These are phyloP conservation scores for Sitophilus oryzae DNA, from an alignment of 1,140 invertebrate species.

Conservation along the genomic window DNA sequence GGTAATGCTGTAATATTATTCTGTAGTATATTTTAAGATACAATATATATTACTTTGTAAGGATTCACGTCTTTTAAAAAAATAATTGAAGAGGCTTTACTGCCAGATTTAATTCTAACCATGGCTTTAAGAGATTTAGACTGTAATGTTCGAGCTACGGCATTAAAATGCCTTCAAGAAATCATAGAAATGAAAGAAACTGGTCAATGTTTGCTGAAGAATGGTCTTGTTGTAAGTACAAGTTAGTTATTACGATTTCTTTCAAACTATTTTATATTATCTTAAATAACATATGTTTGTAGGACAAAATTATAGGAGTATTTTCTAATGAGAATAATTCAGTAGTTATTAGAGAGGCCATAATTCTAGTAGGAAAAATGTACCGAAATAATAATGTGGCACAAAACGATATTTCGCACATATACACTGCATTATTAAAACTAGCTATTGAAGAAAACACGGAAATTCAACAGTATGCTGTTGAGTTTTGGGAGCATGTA, in stretches of 20 bases:
- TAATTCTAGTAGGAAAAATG: conserved; percentile 10
- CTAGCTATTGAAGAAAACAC: conserved; percentile 9
- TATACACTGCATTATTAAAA: conserved; percentile 15
- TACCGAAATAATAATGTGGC: conserved; percentile 7
- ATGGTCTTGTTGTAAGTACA: conserved; percentile 4
- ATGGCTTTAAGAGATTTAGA: conserved; percentile 17
- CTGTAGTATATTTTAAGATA: background rate
- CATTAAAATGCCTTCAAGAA: conserved; percentile 19
- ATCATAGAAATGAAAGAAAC: conserved; percentile 18
- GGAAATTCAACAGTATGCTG: conserved; percentile 10
- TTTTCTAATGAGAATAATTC: conserved; percentile 12
- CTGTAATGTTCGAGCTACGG: conserved; percentile 9
- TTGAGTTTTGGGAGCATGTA: conserved; percentile 20
- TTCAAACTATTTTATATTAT: too few species aligned
- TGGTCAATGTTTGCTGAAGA: conserved; percentile 4
- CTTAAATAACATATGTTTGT: conserved; percentile 8
- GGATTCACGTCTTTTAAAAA: conserved; percentile 19
- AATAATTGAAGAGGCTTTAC: conserved; percentile 11
- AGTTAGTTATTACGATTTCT: background rate
- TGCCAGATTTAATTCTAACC: conserved; percentile 11
- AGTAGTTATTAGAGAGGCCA: conserved; percentile 10
- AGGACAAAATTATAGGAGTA: conserved; percentile 20
- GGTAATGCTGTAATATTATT: conserved; percentile 4
- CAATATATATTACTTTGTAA: conserved; percentile 1
- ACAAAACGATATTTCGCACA: background rate